A percentile compares a stretch with the other conserved stretches of the same genome.
phyloP scores from a whole-genome alignment of 2,113 vertebrate genomes.

The Theristicus caerulescens region DNA sequence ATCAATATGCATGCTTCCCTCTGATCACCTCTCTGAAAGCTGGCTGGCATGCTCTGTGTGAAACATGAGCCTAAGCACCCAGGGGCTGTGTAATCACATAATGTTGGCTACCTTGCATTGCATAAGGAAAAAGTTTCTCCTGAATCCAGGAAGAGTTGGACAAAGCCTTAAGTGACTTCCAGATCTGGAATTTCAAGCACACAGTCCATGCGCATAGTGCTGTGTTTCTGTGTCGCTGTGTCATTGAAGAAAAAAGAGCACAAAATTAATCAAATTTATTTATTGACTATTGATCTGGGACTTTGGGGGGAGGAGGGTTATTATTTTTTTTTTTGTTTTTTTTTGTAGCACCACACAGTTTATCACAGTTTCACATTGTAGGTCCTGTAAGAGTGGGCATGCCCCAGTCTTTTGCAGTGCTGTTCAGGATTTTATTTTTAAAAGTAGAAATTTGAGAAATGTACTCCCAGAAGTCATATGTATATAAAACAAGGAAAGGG shows the following conservation, averaged over 20 bases:
- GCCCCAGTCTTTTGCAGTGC: background rate
- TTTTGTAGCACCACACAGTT: background rate
- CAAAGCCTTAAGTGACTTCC: background rate
- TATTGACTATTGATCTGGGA: background rate
- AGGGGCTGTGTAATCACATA: background rate
- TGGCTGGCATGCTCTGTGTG: background rate
- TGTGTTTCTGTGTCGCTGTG: background rate
- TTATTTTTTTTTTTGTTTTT: background rate
- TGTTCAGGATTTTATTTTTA: background rate
- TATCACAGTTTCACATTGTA: background rate
- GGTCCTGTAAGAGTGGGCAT: fast-evolving
- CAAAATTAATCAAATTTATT: background rate
- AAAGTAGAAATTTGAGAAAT: background rate
- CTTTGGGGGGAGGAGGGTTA: too few relatives aligned
- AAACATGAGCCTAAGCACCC: background rate
- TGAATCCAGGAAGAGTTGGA: background rate
- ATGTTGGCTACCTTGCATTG: background rate
- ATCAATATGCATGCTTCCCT: background rate
- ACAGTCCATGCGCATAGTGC: background rate
- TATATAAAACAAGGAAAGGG: background rate
- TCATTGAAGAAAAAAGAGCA: background rate
- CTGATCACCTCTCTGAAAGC: background rate
- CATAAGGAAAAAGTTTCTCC: background rate
- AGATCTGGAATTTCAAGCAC: background rate
- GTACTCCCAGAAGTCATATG: background rate